Percentiles rank a stretch among this genome's conserved stretches.
Conservation (phyloP, 2,797 vertebrate genomes). For the Phaenicophaeus curvirostris region DNA sequence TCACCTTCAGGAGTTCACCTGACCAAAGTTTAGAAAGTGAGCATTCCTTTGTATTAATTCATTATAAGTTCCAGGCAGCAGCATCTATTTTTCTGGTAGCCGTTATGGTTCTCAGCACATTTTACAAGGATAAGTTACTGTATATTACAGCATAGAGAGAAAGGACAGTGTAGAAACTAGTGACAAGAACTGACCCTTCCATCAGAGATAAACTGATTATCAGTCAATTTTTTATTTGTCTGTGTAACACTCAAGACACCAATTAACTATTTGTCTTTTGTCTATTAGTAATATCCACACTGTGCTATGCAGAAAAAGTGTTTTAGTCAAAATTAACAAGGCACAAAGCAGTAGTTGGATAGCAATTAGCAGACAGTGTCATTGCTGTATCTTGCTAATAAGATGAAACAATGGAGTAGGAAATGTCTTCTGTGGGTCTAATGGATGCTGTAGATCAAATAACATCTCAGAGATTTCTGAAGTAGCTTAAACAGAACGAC, state of each 20-base stretch:
- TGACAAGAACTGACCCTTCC: not conserved
- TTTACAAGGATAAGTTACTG: not conserved
- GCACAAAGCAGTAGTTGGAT: conserved; percentile 27
- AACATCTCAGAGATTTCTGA: conserved; percentile 30
- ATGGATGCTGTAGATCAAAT: conserved; percentile 51
- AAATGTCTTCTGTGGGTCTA: conserved; percentile 30
- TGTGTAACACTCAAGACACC: conserved; percentile 1
- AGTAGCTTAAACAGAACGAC: not conserved
- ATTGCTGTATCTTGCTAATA: conserved; percentile 46
- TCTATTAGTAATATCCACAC: not conserved
- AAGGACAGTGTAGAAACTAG: not conserved
- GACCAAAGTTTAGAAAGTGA: not conserved
- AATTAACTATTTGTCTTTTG: conserved; percentile 54
- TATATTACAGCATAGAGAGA: not conserved
- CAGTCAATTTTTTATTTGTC: conserved; percentile 34
- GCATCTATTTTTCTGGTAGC: not conserved
- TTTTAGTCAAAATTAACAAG: conserved; percentile 61
- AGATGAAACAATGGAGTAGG: conserved; percentile 38
- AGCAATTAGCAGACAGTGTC: conserved; percentile 62
- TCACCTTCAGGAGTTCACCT: not conserved
- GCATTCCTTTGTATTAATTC: not conserved
- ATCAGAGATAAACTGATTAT: conserved; percentile 8
- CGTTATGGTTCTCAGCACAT: not conserved
- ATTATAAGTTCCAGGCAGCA: not conserved
- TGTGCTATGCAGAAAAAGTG: not conserved